Evolutionary conservation across 2,888 invertebrate species (phyloP).

Genomic region (Hypena proboscidalis): DNA sequence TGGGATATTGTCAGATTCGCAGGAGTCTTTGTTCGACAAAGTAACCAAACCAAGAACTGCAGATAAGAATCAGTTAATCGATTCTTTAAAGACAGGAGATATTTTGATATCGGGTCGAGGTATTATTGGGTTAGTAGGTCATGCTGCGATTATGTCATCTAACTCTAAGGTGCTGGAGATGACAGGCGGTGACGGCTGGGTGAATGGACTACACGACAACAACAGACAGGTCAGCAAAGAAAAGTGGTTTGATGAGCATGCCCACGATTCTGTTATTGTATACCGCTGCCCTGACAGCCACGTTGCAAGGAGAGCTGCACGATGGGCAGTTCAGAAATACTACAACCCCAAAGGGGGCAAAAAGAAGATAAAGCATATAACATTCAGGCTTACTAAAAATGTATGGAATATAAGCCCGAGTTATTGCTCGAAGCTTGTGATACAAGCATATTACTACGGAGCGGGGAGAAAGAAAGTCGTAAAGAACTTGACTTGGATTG

Average conservation of each 20-base stretch:
- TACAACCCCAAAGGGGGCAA: constrained; percentile 54
- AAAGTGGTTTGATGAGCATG: constrained; percentile 59
- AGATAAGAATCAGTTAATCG: constrained; percentile 58
- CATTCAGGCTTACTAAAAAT: constrained; percentile 52
- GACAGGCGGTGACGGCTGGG: constrained; percentile 56
- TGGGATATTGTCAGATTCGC: constrained; percentile 60
- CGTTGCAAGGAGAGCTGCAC: constrained; percentile 52
- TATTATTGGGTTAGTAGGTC: constrained; percentile 46
- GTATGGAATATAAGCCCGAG: constrained; percentile 56
- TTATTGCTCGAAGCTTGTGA: constrained; percentile 64
- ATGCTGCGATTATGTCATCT: constrained; percentile 64
- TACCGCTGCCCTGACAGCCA: constrained; percentile 54
- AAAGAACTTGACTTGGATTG: constrained; percentile 40
- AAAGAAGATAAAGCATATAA: constrained; percentile 57
- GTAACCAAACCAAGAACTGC: constrained; percentile 57
- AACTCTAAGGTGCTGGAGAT: constrained; percentile 63
- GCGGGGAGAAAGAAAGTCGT: constrained; percentile 56
- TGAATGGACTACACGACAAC: constrained; percentile 52
- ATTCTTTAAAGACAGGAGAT: too few relatives aligned
- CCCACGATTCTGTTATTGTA: constrained; percentile 59
- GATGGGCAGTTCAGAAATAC: constrained; percentile 60
- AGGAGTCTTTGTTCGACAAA: constrained; percentile 62
- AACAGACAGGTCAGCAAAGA: constrained; percentile 59
- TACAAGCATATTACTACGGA: constrained; percentile 63
- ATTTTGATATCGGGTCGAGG: too few relatives aligned